Conservation (phyloP, 1,140 invertebrate genomes). For the Drosophila subpulchrella region DNA sequence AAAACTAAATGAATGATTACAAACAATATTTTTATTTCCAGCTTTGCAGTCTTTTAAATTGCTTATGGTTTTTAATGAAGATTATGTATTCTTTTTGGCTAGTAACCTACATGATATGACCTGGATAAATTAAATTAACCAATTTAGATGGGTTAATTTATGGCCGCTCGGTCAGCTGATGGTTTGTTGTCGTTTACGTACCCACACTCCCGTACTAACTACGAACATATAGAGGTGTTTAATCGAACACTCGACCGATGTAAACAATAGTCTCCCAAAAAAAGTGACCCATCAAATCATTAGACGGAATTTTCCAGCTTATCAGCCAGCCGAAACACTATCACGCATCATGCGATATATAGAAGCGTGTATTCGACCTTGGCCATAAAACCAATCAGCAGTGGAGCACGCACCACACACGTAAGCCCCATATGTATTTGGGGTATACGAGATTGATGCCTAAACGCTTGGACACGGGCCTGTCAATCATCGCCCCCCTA, state of each 20-base stretch:
- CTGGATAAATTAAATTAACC: not conserved
- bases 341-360: conserved; percentile 68
- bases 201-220: conserved; percentile 12
- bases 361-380: conserved; percentile 45
- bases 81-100: too few relatives aligned
- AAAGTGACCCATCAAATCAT: conserved; percentile 7
- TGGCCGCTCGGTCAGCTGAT: conserved; percentile 59
- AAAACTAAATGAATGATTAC: too few relatives aligned
- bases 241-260: conserved; percentile 37
- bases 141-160: conserved; percentile 17
- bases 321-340: conserved; percentile 48
- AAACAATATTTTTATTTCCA: too few relatives aligned
- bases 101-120: not conserved
- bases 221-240: not conserved
- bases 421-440: conserved; percentile 4
- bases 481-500: conserved; percentile 36
- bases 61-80: too few relatives aligned
- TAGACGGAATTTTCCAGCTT: conserved; percentile 46
- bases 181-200: conserved; percentile 63
- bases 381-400: conserved; percentile 45
- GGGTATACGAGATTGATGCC: conserved; percentile 22
- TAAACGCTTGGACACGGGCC: conserved; percentile 31
- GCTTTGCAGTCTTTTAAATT: too few relatives aligned
- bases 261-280: conserved; percentile 55
- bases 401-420: conserved; percentile 41